Percentiles rank a stretch among this genome's conserved stretches.
Evolutionary conservation across 1,140 invertebrate species (phyloP).

Genomic region (Sycobia sp.): DNA sequence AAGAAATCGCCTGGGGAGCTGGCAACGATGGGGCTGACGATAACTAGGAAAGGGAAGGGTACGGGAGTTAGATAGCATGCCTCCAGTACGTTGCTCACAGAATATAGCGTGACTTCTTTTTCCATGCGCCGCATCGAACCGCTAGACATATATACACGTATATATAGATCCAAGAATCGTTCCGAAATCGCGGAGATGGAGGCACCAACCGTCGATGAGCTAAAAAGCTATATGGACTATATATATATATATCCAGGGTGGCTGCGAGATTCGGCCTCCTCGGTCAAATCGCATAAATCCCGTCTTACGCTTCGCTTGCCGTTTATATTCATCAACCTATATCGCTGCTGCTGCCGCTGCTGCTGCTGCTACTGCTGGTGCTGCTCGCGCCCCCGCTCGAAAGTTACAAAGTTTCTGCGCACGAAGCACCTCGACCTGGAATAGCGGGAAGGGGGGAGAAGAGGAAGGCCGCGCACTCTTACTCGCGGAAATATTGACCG

Average conservation of each 20-base stretch:
- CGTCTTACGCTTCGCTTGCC: conserved; percentile 22
- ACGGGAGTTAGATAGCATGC: background rate
- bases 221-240: conserved; percentile 30
- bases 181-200: no score
- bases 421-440: background rate
- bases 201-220: background rate
- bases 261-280: background rate
- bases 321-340: conserved; percentile 30
- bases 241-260: no score
- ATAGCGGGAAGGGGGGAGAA: background rate
- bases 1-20: no score
- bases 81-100: background rate
- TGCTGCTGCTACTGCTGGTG: background rate
- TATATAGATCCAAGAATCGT: no score
- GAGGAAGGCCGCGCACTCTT: background rate
- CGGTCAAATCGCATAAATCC: conserved; percentile 29
- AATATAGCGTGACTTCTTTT: conserved; percentile 1
- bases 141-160: no score
- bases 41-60: no score
- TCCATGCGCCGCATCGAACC: background rate
- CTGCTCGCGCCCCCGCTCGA: background rate
- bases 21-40: no score
- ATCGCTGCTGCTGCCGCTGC: background rate
- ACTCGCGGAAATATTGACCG: conserved; percentile 25
- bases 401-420: conserved; percentile 18